phyloP scores from a whole-genome alignment of 1,140 invertebrate species.

The Acyrthosiphon pisum region DNA sequence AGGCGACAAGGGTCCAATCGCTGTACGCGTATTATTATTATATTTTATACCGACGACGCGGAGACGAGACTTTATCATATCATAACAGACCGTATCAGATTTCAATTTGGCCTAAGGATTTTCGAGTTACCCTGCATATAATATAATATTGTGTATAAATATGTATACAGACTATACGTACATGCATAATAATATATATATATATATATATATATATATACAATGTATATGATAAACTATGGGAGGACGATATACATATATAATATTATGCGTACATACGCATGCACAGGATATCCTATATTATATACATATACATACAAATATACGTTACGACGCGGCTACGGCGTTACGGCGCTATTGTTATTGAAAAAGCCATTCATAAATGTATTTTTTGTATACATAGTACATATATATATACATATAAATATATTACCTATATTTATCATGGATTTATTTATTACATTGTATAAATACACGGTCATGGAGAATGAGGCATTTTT shows the following conservation, averaged over 20 bases:
- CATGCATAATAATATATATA: background rate
- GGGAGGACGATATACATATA: background rate
- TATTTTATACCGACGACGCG: background rate
- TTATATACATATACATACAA: background rate
- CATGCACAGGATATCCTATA: background rate
- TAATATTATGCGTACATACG: background rate
- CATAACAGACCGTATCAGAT: background rate
- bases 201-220: background rate
- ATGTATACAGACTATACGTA: background rate
- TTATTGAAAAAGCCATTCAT: background rate
- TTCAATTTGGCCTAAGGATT: slow-evolving; percentile 27
- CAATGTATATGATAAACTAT: background rate
- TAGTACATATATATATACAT: too few species aligned
- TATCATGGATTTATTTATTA: background rate
- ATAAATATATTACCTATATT: background rate
- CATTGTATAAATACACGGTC: background rate
- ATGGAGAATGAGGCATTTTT: background rate
- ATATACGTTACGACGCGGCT: background rate
- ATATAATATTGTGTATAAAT: background rate
- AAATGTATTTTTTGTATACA: background rate
- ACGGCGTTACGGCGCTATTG: background rate
- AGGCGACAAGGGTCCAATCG: background rate
- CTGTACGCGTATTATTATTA: background rate
- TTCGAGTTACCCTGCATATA: background rate
- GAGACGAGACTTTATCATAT: background rate